These are phyloP conservation scores for Platypus cylindrus DNA, from an alignment of 2,888 invertebrate species.

Conservation along the genomic window DNA sequence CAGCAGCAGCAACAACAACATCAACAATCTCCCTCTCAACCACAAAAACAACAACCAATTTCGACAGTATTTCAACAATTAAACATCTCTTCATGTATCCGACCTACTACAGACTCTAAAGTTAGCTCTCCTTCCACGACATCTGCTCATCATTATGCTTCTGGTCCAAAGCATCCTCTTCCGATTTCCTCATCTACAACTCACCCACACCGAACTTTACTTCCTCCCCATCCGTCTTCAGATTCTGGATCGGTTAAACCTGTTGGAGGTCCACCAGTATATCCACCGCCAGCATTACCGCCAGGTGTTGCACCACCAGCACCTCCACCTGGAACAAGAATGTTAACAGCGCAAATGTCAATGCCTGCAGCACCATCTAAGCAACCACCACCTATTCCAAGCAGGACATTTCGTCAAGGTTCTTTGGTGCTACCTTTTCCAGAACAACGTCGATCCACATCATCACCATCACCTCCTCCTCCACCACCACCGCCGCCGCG, in stretches of 20 bases:
- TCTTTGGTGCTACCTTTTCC: conserved; percentile 10
- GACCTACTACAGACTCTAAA: conserved; percentile 5
- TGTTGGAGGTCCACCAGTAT: conserved; percentile 30
- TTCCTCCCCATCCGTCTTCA: conserved; percentile 18
- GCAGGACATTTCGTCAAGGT: conserved; percentile 26
- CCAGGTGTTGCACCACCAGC: conserved; percentile 32
- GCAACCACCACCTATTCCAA: conserved; percentile 43
- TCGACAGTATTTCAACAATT: too few relatives aligned
- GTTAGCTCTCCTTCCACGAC: conserved; percentile 17
- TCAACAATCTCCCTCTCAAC: conserved; percentile 8
- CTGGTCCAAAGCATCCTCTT: conserved; percentile 5
- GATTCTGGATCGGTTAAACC: conserved; percentile 31
- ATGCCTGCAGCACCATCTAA: conserved; percentile 28
- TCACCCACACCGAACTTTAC: too few relatives aligned
- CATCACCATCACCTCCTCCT: too few relatives aligned
- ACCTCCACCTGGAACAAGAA: conserved; percentile 27
- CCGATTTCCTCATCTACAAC: too few relatives aligned
- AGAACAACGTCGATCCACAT: too few relatives aligned
- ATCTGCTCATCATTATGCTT: conserved; percentile 14
- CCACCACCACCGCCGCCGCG: conserved; percentile 34
- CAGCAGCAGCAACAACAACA: conserved; percentile 4
- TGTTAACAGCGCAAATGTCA: conserved; percentile 28
- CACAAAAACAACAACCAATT: conserved; percentile 10
- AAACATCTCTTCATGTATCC: not conserved
- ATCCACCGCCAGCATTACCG: conserved; percentile 33